phyloP scores from a whole-genome alignment of 2,888 invertebrate genomes.

The Biston stratarius region DNA sequence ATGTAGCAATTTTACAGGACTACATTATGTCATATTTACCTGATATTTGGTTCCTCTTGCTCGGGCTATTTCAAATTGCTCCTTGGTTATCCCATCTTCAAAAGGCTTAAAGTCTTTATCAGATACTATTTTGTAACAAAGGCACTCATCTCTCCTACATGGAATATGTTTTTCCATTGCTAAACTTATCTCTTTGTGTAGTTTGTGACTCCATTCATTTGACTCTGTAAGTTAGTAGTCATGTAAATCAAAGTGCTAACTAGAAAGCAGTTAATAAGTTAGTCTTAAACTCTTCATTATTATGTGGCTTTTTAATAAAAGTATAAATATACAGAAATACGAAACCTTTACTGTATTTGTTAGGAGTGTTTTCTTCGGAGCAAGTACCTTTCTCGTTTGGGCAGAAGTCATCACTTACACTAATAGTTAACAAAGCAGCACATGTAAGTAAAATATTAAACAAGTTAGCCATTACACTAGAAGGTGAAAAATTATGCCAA shows the following conservation, averaged over 20 bases:
- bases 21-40: constrained; percentile 51
- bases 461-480: constrained; percentile 4
- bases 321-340: background rate
- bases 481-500: background rate
- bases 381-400: constrained; percentile 48
- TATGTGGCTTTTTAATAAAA: too few species aligned
- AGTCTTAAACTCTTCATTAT: background rate
- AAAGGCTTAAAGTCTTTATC: constrained; percentile 90
- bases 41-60: constrained; percentile 78
- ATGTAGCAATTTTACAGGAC: background rate
- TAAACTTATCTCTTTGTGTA: constrained; percentile 75
- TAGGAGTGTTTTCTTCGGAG: constrained; percentile 40
- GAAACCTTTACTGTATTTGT: constrained; percentile 57
- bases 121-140: constrained; percentile 88
- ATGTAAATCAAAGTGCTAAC: background rate
- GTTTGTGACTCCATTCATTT: constrained; percentile 74
- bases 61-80: constrained; percentile 87
- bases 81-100: constrained; percentile 89
- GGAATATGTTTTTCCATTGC: constrained; percentile 83
- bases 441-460: constrained; percentile 15
- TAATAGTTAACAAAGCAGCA: constrained; percentile 7
- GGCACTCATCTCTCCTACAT: constrained; percentile 87
- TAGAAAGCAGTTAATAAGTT: background rate
- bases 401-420: constrained; percentile 44
- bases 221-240: constrained; percentile 67